These are phyloP conservation scores for Epistrophe eligans DNA, from an alignment of 2,888 invertebrate species.

Conservation along the genomic window DNA sequence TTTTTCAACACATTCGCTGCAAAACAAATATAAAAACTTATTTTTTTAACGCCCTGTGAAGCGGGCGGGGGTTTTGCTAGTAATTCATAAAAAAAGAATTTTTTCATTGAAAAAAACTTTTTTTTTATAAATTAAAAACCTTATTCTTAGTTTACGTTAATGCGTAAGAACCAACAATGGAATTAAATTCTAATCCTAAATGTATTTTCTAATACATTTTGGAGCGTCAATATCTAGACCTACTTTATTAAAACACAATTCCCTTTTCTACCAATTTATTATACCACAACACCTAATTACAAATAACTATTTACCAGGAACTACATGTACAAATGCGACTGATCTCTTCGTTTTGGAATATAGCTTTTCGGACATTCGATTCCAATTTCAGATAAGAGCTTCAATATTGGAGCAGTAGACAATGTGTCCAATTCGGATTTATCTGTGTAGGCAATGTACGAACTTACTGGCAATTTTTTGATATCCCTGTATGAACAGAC, in stretches of 20 bases:
- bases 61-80: no score
- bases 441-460: slow-evolving; percentile 82
- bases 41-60: no score
- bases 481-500: slow-evolving; percentile 81
- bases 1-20: no score
- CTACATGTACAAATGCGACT: slow-evolving; percentile 81
- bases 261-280: background rate
- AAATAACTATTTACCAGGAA: background rate
- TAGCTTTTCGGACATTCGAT: slow-evolving; percentile 79
- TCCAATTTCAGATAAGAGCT: slow-evolving; percentile 79
- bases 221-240: no score
- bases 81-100: no score
- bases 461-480: slow-evolving; percentile 78
- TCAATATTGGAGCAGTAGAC: slow-evolving; percentile 80
- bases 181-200: no score
- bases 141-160: no score
- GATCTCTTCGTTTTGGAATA: slow-evolving; percentile 79
- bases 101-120: no score
- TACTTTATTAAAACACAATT: background rate
- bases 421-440: slow-evolving; percentile 79
- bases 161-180: no score
- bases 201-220: no score
- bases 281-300: background rate
- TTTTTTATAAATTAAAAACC: no score
- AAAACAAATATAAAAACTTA: no score